Percentiles rank a stretch among this genome's conserved stretches.
These are phyloP conservation scores for Heliconius ethilla DNA, from an alignment of 2,888 invertebrate species.

Conservation along the genomic window DNA sequence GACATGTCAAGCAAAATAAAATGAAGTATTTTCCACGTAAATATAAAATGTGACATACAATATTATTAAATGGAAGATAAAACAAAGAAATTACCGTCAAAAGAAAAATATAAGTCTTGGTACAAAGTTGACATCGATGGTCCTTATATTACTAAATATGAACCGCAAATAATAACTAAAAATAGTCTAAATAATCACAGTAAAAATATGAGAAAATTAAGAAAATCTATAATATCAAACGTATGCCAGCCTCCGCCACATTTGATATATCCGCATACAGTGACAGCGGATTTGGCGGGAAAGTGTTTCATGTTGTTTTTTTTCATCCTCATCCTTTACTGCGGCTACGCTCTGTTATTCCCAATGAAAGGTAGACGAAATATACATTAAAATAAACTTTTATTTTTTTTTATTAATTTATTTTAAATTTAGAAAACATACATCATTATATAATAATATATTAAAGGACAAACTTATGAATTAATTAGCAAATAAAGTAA, in stretches of 20 bases:
- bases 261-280: slow-evolving; percentile 31
- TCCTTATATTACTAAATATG: slow-evolving; percentile 41
- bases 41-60: not conserved
- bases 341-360: slow-evolving; percentile 26
- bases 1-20: not conserved
- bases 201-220: slow-evolving; percentile 3
- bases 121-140: slow-evolving; percentile 48
- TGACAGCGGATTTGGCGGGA: slow-evolving; percentile 34
- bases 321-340: slow-evolving; percentile 28
- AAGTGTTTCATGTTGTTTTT: slow-evolving; percentile 27
- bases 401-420: not conserved
- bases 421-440: too few species aligned
- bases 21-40: not conserved
- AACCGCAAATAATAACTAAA: not conserved
- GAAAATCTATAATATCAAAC: not conserved
- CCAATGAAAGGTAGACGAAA: slow-evolving; percentile 10
- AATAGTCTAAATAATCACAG: not conserved
- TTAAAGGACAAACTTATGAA: too few species aligned
- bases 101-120: slow-evolving; percentile 47
- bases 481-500: too few species aligned
- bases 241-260: not conserved
- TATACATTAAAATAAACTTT: not conserved
- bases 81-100: slow-evolving; percentile 14
- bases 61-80: slow-evolving; percentile 11
- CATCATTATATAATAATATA: too few species aligned